Conservation (phyloP, 2,797 vertebrate species). For the Catostomus latipinnis region DNA sequence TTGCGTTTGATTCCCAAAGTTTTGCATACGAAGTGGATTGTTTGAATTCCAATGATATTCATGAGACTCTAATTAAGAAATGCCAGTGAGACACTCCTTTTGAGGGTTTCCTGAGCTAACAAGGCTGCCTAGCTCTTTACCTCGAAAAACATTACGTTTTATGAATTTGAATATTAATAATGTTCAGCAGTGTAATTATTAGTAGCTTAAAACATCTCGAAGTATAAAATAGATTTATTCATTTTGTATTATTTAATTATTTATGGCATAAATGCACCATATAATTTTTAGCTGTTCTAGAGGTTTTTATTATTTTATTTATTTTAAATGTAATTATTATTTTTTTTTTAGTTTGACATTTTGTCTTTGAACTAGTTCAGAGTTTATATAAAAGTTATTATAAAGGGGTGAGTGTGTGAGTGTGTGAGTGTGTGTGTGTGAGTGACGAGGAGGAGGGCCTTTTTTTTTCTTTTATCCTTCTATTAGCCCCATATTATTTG, state of each 20-base stretch:
- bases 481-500: too few species aligned
- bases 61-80: conserved; percentile 23
- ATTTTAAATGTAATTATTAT: too few species aligned
- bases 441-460: too few species aligned
- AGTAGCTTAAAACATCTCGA: conserved; percentile 8
- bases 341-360: too few species aligned
- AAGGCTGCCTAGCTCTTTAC: not conserved
- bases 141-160: conserved; percentile 8
- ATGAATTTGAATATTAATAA: conserved; percentile 21
- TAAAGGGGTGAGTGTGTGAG: too few species aligned
- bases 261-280: not conserved
- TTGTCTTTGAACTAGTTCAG: too few species aligned
- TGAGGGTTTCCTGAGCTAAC: conserved; percentile 7
- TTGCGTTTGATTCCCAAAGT: conserved; percentile 14
- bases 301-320: too few species aligned
- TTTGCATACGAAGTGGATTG: conserved; percentile 30
- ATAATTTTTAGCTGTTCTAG: not conserved
- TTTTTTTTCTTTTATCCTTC: too few species aligned
- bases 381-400: too few species aligned
- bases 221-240: not conserved
- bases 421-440: too few species aligned
- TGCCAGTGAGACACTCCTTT: conserved; percentile 17
- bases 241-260: not conserved
- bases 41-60: conserved; percentile 35
- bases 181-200: conserved; percentile 1